Evolutionary conservation across 35 echinoderm and acorn worm genomes (phyloP).

Genomic region (Apostichopus californicus): DNA sequence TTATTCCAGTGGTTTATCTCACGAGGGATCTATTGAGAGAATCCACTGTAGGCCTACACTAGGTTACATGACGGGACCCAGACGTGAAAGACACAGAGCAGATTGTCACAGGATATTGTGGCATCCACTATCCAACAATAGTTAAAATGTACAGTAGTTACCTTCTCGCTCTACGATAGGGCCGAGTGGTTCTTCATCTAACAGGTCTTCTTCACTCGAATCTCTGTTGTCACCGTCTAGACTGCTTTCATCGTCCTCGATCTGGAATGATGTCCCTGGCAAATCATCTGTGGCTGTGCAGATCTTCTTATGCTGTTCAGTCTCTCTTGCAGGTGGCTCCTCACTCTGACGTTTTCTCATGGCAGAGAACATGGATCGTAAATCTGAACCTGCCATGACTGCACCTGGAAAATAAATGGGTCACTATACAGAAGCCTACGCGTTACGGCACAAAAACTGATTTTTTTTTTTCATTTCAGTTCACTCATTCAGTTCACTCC

Average conservation of each 20-base stretch:
- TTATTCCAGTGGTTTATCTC: no score
- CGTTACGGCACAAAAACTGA: no score
- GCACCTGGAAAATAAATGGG: slow-evolving; percentile 40
- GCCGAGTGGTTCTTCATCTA: not conserved
- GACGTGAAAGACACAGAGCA: not conserved
- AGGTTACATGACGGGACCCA: not conserved
- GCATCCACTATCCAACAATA: slow-evolving; percentile 6
- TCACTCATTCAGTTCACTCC: no score
- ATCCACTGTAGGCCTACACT: not conserved
- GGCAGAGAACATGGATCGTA: slow-evolving; percentile 33
- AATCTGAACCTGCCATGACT: slow-evolving; percentile 41
- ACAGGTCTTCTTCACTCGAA: slow-evolving; percentile 34
- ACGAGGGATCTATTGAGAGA: no score
- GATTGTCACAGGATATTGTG: slow-evolving; percentile 5
- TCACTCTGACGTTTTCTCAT: slow-evolving; percentile 35
- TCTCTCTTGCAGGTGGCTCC: slow-evolving; percentile 46
- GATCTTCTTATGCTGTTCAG: slow-evolving; percentile 4
- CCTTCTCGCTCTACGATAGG: not conserved
- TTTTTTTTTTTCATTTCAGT: no score
- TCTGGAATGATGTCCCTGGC: slow-evolving; percentile 40
- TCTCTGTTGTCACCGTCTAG: slow-evolving; percentile 31
- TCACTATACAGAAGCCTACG: not conserved
- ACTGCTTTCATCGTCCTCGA: slow-evolving; percentile 34
- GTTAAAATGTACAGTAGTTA: not conserved
- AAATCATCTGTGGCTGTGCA: no score